Conservation (phyloP, 2,888 invertebrate genomes). For the Eilema depressum region DNA sequence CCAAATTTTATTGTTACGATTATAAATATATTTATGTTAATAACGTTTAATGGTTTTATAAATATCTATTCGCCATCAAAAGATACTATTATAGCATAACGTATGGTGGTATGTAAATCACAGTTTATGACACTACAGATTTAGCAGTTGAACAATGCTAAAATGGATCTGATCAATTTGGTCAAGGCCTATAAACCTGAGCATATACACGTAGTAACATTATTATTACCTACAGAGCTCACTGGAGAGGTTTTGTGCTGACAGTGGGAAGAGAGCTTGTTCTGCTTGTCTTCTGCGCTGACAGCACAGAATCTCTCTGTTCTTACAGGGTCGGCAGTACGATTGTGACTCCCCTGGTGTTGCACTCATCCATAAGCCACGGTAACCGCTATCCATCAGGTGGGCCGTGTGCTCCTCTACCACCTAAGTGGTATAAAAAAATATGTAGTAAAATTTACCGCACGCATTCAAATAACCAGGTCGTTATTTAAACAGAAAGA, state of each 20-base stretch:
- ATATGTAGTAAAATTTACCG: neutral
- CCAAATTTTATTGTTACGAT: conserved; percentile 31
- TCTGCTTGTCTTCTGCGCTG: too few species aligned
- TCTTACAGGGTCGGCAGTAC: too few species aligned
- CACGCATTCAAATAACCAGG: neutral
- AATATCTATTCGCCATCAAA: conserved; percentile 31
- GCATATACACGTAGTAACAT: neutral
- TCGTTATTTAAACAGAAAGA: conserved; percentile 15
- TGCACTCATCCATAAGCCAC: too few species aligned
- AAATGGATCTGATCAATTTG: conserved; percentile 21
- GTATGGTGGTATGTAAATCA: conserved; percentile 36
- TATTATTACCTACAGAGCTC: too few species aligned
- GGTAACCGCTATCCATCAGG: too few species aligned
- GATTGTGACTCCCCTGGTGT: too few species aligned
- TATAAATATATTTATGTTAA: conserved; percentile 22
- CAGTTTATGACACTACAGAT: conserved; percentile 19
- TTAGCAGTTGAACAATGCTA: neutral
- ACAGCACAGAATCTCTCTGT: too few species aligned
- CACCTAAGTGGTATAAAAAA: too few species aligned
- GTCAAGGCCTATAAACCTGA: conserved; percentile 10
- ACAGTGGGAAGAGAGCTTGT: too few species aligned
- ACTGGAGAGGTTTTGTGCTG: too few species aligned
- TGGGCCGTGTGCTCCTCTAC: too few species aligned
- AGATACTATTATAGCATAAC: conserved; percentile 21
- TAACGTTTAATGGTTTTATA: conserved; percentile 25